Conservation (phyloP, 2,113 vertebrate species). For the Grammomys dolichurus region DNA sequence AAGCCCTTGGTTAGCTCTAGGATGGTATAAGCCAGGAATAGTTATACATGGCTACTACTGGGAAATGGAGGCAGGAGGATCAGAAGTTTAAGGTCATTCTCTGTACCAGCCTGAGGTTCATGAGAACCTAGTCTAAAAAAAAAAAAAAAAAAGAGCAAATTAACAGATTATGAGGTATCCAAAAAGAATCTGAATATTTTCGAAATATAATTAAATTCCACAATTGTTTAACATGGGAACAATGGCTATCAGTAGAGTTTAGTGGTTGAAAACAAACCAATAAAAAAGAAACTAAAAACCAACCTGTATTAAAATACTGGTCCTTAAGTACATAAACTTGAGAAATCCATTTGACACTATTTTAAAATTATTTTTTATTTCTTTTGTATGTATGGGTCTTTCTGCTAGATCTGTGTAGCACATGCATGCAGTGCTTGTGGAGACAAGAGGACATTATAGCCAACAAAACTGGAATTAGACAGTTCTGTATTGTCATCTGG, state of each 20-base stretch:
- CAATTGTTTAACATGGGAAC: neutral
- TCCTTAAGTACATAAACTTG: neutral
- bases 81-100: neutral
- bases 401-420: neutral
- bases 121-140: neutral
- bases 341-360: slow-evolving; percentile 1
- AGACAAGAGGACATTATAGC: neutral
- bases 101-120: no score
- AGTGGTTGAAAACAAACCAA: slow-evolving; percentile 4
- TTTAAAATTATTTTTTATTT: neutral
- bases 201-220: slow-evolving; percentile 46
- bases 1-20: neutral
- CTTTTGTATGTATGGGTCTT: neutral
- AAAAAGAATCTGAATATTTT: slow-evolving; percentile 44
- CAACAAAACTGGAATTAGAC: neutral
- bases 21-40: neutral
- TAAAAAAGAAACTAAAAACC: slow-evolving; percentile 27
- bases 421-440: neutral
- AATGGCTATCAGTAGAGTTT: neutral
- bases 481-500: neutral
- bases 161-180: slow-evolving; percentile 5
- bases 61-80: neutral
- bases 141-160: neutral
- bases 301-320: slow-evolving; percentile 46
- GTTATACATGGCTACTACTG: neutral